phyloP scores from a whole-genome alignment of 2,888 invertebrate species.

The Drosophila antonietae region DNA sequence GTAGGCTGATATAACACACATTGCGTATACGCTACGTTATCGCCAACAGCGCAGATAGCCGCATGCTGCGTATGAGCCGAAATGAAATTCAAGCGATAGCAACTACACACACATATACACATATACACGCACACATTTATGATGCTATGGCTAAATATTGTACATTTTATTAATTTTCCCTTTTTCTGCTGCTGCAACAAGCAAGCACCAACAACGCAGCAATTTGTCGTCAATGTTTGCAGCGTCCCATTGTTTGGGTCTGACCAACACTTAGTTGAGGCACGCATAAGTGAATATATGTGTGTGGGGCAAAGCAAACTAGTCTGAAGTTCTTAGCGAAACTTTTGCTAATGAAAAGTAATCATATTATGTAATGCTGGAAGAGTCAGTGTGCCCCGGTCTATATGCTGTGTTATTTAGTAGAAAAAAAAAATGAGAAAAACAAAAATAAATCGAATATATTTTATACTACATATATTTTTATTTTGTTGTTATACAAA shows the following conservation, averaged over 20 bases:
- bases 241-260: constrained; percentile 18
- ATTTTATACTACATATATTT: background rate
- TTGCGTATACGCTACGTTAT: constrained; percentile 66
- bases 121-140: constrained; percentile 7
- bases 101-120: background rate
- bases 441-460: background rate
- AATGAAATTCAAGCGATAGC: constrained; percentile 32
- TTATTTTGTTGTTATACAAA: background rate
- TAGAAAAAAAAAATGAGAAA: too few relatives aligned
- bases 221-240: constrained; percentile 59
- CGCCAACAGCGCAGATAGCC: constrained; percentile 37
- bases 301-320: background rate
- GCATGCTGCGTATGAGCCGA: constrained; percentile 34
- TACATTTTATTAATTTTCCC: constrained; percentile 68
- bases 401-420: background rate
- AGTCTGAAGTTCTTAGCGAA: constrained; percentile 4
- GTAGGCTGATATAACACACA: constrained; percentile 31
- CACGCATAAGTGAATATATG: constrained; percentile 8
- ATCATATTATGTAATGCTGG: constrained; percentile 29
- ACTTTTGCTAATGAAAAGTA: constrained; percentile 59
- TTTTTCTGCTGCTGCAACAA: constrained; percentile 12
- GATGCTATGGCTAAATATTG: constrained; percentile 61
- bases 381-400: background rate
- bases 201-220: constrained; percentile 38
- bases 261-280: background rate